A percentile compares a stretch with the other conserved stretches of the same genome.
phyloP scores from a whole-genome alignment of 2,888 invertebrate genomes.

The Caenorhabditis auriculariae region DNA sequence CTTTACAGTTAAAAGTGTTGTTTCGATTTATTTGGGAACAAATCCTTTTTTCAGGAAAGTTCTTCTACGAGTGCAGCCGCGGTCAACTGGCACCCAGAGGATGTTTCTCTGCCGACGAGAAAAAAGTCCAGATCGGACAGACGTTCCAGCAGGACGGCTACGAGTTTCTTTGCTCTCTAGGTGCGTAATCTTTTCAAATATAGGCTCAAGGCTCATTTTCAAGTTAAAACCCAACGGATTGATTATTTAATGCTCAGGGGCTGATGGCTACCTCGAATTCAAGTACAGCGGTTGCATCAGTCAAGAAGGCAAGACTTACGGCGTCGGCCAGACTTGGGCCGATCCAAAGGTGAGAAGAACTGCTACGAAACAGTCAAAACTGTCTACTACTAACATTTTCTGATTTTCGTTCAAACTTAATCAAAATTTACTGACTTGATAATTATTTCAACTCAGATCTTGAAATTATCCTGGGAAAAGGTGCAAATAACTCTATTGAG shows the following conservation, averaged over 20 bases:
- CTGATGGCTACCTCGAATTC: conserved; percentile 46
- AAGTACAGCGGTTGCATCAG: conserved; percentile 46
- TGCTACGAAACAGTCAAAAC: background rate
- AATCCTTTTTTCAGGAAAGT: conserved; percentile 50
- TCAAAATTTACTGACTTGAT: no score
- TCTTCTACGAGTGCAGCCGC: conserved; percentile 64
- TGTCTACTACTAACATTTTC: background rate
- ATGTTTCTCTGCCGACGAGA: conserved; percentile 39
- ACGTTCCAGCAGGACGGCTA: conserved; percentile 46
- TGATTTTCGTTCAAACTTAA: no score
- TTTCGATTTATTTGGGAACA: background rate
- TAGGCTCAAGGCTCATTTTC: no score
- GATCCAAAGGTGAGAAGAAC: conserved; percentile 37
- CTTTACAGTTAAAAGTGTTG: background rate
- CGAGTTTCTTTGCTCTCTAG: no score
- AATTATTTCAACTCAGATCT: no score
- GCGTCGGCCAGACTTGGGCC: conserved; percentile 49
- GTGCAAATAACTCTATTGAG: no score
- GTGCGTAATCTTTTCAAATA: no score
- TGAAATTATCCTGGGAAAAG: no score
- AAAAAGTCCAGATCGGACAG: conserved; percentile 40
- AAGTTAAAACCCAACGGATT: background rate
- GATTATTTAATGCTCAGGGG: conserved; percentile 15
- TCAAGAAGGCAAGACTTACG: conserved; percentile 26
- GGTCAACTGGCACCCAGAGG: conserved; percentile 51